Percentiles rank a stretch among this genome's conserved stretches.
phyloP scores from a whole-genome alignment of 2,888 invertebrate species.

The Pollenia amentaria region DNA sequence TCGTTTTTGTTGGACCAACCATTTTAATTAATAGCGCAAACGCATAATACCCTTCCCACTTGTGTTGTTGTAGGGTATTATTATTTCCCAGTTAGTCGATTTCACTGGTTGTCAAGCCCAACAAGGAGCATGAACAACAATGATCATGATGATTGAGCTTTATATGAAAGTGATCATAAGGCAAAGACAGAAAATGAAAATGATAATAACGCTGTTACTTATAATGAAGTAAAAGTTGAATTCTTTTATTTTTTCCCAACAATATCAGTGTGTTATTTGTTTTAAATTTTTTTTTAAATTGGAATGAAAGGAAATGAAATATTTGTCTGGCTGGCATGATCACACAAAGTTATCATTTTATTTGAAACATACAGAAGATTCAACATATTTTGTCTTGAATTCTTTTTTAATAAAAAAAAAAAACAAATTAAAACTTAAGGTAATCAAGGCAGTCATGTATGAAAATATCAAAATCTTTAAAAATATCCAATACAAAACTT shows the following conservation, averaged over 20 bases:
- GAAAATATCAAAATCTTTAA: constrained; percentile 54
- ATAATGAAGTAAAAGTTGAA: constrained; percentile 43
- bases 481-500: constrained; percentile 11
- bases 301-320: constrained; percentile 81
- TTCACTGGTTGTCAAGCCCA: background rate
- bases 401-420: constrained; percentile 12
- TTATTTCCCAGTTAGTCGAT: background rate
- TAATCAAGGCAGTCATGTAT: constrained; percentile 82
- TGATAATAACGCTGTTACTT: constrained; percentile 8
- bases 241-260: constrained; percentile 42
- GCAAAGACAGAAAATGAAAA: background rate
- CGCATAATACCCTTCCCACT: too few relatives aligned
- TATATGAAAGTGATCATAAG: background rate
- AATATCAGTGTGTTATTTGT: constrained; percentile 24
- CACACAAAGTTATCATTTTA: constrained; percentile 83
- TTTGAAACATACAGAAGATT: constrained; percentile 76
- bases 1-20: too few relatives aligned
- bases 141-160: constrained; percentile 29
- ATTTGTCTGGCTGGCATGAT: constrained; percentile 80
- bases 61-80: too few relatives aligned
- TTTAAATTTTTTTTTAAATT: constrained; percentile 34
- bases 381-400: background rate
- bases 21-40: too few relatives aligned
- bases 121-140: background rate
- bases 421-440: constrained; percentile 73